Evolutionary conservation across 1,140 invertebrate species (phyloP).

Genomic region (Catajapyx aquilonaris): DNA sequence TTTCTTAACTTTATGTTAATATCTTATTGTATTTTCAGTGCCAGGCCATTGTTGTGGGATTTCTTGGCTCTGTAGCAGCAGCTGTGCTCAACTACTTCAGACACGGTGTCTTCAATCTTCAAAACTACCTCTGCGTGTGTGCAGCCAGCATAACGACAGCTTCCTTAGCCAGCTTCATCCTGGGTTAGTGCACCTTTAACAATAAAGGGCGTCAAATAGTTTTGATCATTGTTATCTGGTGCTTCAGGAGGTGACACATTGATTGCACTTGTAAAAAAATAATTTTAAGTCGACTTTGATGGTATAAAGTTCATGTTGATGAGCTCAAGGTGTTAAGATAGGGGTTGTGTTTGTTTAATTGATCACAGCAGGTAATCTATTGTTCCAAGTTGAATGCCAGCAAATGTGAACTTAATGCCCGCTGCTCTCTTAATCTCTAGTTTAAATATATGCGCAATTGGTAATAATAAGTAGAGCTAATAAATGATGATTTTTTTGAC

Average conservation of each 20-base stretch:
- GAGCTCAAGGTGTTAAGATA: neutral
- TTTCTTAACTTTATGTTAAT: too few species aligned
- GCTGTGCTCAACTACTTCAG: slow-evolving; percentile 66
- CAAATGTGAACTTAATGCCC: too few species aligned
- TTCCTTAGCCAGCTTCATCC: slow-evolving; percentile 59
- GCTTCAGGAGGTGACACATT: neutral
- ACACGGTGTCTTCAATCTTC: slow-evolving; percentile 51
- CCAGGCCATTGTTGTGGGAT: slow-evolving; percentile 82
- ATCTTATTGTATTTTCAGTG: too few species aligned
- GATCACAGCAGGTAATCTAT: neutral
- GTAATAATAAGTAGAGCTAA: too few species aligned
- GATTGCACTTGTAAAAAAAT: too few species aligned
- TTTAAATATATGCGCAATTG: slow-evolving; percentile 1
- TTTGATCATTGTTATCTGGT: neutral
- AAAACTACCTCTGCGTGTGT: slow-evolving; percentile 65
- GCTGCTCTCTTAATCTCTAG: neutral
- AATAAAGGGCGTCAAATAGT: neutral
- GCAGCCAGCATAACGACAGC: slow-evolving; percentile 77
- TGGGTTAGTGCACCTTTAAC: slow-evolving; percentile 20
- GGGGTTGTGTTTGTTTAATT: neutral
- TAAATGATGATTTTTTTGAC: too few species aligned
- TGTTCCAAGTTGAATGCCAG: too few species aligned
- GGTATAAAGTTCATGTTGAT: too few species aligned
- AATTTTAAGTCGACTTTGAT: neutral
- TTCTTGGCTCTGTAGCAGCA: slow-evolving; percentile 69